Evolutionary conservation across 2,113 vertebrate genomes (phyloP).

Genomic region (Melanotaenia duboulayi): DNA sequence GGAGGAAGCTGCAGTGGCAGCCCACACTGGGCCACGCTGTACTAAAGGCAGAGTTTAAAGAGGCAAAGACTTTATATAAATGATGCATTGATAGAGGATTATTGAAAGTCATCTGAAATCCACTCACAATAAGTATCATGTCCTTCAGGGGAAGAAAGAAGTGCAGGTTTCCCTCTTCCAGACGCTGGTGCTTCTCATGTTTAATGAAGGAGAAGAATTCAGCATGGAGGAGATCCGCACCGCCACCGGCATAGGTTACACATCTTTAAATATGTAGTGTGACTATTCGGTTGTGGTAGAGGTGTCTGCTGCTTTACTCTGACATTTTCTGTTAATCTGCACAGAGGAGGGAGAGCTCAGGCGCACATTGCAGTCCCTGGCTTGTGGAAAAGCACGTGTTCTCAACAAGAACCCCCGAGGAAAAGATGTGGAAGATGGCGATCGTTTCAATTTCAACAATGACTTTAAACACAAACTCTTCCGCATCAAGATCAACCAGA

Average conservation of each 20-base stretch:
- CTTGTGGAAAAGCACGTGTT: slow-evolving; percentile 97
- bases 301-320: background rate
- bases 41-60: slow-evolving; percentile 97
- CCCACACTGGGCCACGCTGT: slow-evolving; percentile 98
- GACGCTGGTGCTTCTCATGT: slow-evolving; percentile 98
- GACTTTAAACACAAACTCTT: slow-evolving; percentile 99
- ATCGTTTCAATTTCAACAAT: slow-evolving; percentile 97
- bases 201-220: slow-evolving; percentile 98
- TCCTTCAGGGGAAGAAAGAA: slow-evolving; percentile 93
- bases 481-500: slow-evolving; percentile 99
- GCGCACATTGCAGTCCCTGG: slow-evolving; percentile 95
- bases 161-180: slow-evolving; percentile 98
- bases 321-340: background rate
- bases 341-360: slow-evolving; percentile 96
- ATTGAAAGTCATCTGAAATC: background rate
- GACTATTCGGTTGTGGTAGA: background rate
- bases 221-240: slow-evolving; percentile 96
- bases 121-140: slow-evolving; percentile 16
- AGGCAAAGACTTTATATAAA: slow-evolving; percentile 77
- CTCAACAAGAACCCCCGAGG: slow-evolving; percentile 95
- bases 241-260: slow-evolving; percentile 94
- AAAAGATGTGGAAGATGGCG: slow-evolving; percentile 97
- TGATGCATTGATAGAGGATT: too few species aligned
- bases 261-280: slow-evolving; percentile 1
- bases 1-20: slow-evolving; percentile 98